Evolutionary conservation across 1,140 invertebrate genomes (phyloP).

Genomic region (Drosophila tropicalis): DNA sequence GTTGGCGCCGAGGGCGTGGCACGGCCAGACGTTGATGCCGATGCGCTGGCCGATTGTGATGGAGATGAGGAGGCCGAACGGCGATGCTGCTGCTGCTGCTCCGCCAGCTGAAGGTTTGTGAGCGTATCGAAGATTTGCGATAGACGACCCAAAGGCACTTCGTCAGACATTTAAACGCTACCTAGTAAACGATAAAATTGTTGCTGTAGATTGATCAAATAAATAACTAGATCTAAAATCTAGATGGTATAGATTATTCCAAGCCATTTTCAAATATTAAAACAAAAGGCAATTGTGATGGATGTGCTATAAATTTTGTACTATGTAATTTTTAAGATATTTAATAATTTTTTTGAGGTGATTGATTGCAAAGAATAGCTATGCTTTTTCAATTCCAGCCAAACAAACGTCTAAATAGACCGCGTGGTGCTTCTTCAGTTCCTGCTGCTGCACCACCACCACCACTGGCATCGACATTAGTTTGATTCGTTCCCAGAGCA

Average conservation of each 20-base stretch:
- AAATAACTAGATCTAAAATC: no score
- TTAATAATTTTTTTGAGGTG: no score
- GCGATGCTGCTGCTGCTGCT: slow-evolving; percentile 55
- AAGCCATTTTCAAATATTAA: no score
- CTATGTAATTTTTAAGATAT: not conserved
- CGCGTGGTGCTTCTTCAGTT: not conserved
- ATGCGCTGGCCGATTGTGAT: slow-evolving; percentile 67
- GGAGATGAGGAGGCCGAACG: slow-evolving; percentile 75
- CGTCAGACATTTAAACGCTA: slow-evolving; percentile 84
- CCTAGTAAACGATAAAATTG: not conserved
- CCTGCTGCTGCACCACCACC: not conserved
- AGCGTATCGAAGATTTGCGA: slow-evolving; percentile 92
- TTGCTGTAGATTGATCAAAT: no score
- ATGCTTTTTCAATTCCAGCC: not conserved
- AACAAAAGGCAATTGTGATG: no score
- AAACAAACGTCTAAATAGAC: not conserved
- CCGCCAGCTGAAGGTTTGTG: slow-evolving; percentile 87
- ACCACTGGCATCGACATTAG: not conserved
- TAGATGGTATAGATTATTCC: no score
- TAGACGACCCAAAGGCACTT: slow-evolving; percentile 86
- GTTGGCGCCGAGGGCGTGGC: slow-evolving; percentile 63
- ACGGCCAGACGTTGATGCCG: slow-evolving; percentile 66
- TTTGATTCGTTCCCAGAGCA: not conserved
- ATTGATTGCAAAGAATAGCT: no score
- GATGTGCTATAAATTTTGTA: not conserved